Evolutionary conservation across 1,140 invertebrate genomes (phyloP).

Genomic region (Adoxophyes honmai): DNA sequence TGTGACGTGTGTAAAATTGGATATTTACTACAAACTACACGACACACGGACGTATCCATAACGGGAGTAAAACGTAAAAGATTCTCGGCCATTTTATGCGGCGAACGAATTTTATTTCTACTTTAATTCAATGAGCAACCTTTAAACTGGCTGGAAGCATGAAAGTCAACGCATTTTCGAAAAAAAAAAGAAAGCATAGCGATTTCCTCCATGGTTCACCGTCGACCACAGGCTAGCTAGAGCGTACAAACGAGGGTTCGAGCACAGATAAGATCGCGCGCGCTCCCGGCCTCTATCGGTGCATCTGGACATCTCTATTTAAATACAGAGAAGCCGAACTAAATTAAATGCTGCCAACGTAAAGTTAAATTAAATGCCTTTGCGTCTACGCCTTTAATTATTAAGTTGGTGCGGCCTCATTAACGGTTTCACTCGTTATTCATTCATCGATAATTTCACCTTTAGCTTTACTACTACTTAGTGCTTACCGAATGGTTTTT

Average conservation of each 20-base stretch:
- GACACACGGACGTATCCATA: neutral
- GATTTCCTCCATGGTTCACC: slow-evolving; percentile 2
- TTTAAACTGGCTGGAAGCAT: too few species aligned
- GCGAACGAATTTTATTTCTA: too few species aligned
- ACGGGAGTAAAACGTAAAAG: too few species aligned
- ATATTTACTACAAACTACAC: slow-evolving; percentile 6
- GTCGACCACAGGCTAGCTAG: slow-evolving; percentile 8
- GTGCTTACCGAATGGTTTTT: too few species aligned
- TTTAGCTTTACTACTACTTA: too few species aligned
- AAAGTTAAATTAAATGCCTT: slow-evolving; percentile 38
- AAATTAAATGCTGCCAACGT: slow-evolving; percentile 51
- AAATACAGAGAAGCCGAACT: slow-evolving; percentile 50
- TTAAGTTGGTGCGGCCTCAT: neutral
- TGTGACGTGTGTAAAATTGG: slow-evolving; percentile 7
- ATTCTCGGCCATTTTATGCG: too few species aligned
- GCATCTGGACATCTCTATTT: slow-evolving; percentile 65
- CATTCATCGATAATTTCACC: too few species aligned
- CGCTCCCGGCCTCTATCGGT: slow-evolving; percentile 44
- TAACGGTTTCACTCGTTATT: neutral
- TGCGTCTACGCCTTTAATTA: neutral
- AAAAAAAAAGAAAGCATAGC: neutral
- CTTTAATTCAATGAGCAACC: too few species aligned
- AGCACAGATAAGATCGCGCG: slow-evolving; percentile 46
- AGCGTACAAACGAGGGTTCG: slow-evolving; percentile 45
- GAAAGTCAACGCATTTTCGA: too few species aligned